phyloP scores from a whole-genome alignment of 2,113 vertebrate genomes.

The Laticauda laticaudata region DNA sequence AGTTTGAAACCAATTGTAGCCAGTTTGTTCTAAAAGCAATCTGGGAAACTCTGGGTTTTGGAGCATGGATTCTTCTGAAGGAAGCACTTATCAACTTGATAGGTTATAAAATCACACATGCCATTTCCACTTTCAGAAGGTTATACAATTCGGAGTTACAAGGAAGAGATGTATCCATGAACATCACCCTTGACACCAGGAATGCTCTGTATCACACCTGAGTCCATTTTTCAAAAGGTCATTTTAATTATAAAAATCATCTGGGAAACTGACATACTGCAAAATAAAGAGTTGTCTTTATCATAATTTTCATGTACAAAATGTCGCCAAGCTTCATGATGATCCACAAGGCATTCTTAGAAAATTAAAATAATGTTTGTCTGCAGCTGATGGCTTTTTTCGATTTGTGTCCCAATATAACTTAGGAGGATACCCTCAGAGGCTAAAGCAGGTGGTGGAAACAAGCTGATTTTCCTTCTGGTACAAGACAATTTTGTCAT shows the following conservation, averaged over 20 bases:
- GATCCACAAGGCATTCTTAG: not conserved
- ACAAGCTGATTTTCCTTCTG: not conserved
- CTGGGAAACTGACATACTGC: not conserved
- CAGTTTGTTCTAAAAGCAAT: not conserved
- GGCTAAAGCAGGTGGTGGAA: not conserved
- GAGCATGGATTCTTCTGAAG: not conserved
- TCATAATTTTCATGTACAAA: not conserved
- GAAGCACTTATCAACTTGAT: not conserved
- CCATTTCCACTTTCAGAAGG: not conserved
- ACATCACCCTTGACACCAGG: not conserved
- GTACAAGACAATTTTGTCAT: not conserved
- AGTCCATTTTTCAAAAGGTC: not conserved
- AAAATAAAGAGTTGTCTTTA: not conserved
- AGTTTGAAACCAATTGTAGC: not conserved
- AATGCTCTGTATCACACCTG: not conserved
- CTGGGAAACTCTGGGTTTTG: not conserved
- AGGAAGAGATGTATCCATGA: not conserved
- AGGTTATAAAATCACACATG: not conserved
- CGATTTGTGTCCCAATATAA: not conserved
- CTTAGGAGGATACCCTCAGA: not conserved
- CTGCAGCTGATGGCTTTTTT: not conserved
- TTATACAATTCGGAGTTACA: not conserved
- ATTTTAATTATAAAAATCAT: not conserved
- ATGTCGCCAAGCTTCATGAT: not conserved
- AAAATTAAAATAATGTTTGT: not conserved